Evolutionary conservation across 2,797 vertebrate genomes (phyloP), one percentile per base, ranked within the genome.

Genomic region (Ibycter americanus): DNA sequence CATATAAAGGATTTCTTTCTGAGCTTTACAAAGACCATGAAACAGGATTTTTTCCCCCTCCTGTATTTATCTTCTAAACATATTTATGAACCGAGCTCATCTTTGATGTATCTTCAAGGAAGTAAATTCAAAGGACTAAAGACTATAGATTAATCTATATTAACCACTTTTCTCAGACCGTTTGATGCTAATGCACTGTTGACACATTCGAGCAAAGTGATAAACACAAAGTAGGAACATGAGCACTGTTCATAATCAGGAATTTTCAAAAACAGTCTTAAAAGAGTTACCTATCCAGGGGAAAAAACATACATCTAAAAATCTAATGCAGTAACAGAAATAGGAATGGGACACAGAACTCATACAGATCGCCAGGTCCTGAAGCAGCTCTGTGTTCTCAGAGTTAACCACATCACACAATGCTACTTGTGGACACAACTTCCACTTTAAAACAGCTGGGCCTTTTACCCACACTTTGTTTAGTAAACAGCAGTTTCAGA

Each of bases 81-180:
- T 59, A 85, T 52, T 89, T 79, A 92, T 42, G 38, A 87, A 74
- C 56, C 23, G 67, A 93, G 71, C 9, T 87, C 52, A 77, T 80
- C 52, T 87, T 62, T 81, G 84, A 82, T 72, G 29, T 54, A 76
- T 65, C n/a, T 58, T 93, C 66, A 93, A 90, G 68, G 62, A 92
- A 77, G 18, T 42, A 62, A 89, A 92, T 81, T 90, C 72, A 88
- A 91, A 94, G 49, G 29, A 78, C 88, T 83, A 72, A 71, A 96
- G 29, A 72, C 87, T 79, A 83, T 15, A 85, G 51, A 88, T 73
- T 62, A 58, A 92, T 87, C 49, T 66, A 22, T 23, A 56, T 66
- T 78, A 80, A 63, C 51, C 38, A 29, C 46, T 76, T 78, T 61
- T 63, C 67, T 86, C 56, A 55, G 44, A 88, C 65, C 61, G 81